These are phyloP conservation scores for Leptinotarsa texana DNA, from an alignment of 1,140 invertebrate genomes.

Conservation along the genomic window DNA sequence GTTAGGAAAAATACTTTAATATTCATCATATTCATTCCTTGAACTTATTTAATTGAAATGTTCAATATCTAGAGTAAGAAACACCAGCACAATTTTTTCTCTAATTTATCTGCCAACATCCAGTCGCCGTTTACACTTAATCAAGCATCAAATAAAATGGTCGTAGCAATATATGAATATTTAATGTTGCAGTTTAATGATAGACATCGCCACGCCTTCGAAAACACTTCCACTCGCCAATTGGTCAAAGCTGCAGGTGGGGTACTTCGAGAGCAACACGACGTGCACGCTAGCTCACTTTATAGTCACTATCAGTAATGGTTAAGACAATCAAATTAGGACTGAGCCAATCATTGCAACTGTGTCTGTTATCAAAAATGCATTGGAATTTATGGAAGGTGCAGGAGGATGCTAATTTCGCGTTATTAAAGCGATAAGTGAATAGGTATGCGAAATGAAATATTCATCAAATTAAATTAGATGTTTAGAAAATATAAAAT, in stretches of 20 bases:
- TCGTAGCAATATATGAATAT: constrained; percentile 42
- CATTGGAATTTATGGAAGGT: too few relatives aligned
- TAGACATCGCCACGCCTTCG: constrained; percentile 35
- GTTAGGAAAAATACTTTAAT: too few relatives aligned
- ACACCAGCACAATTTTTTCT: too few relatives aligned
- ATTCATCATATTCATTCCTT: too few relatives aligned
- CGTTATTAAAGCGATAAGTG: too few relatives aligned
- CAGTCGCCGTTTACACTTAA: constrained; percentile 22
- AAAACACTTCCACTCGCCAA: constrained; percentile 26
- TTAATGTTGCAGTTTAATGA: constrained; percentile 43
- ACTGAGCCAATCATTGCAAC: neutral
- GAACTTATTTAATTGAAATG: too few relatives aligned
- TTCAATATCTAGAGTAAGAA: too few relatives aligned
- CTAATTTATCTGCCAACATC: neutral
- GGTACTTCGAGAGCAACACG: constrained; percentile 9
- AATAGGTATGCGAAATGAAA: too few relatives aligned
- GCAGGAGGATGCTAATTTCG: too few relatives aligned
- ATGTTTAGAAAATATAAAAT: too few relatives aligned
- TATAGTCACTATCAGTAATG: constrained; percentile 5
- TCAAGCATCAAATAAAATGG: constrained; percentile 48
- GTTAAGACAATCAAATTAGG: neutral
- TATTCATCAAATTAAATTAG: too few relatives aligned
- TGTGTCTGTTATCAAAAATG: neutral
- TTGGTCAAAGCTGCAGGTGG: constrained; percentile 40
- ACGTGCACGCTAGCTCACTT: neutral